Evolutionary conservation across 2,888 invertebrate genomes (phyloP), one percentile per base, ranked within the genome.

Genomic region (Agonum fuliginosum): DNA sequence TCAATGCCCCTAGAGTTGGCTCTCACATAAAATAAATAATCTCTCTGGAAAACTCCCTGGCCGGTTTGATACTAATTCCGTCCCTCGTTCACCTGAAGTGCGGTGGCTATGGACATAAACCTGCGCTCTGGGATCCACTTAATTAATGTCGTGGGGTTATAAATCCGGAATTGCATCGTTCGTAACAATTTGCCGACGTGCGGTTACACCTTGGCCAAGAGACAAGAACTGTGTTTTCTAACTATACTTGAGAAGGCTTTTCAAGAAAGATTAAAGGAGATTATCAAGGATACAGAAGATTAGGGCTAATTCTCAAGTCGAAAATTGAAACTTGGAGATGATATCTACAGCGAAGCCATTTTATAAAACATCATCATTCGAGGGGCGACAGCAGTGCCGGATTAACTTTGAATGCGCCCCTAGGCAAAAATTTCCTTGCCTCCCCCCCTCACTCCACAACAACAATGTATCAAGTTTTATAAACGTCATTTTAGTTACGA

Each of bases 1-100:
- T 54, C 54, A 54, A 22, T 51, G 20, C 24, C 10, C 37, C 8
- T n/a, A 51, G 22, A n/a, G 54, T 54, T 27, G n/a, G n/a, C n/a
- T n/a, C n/a, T n/a, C n/a, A n/a, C n/a, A n/a, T n/a, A n/a, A 51
- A 22, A 51, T 54, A 24, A 54, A 54, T 54, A 54, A 54, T 54
- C 37, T n/a, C n/a, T 37, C 12, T 37, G 12, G 37, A 37, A 37
- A 37, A n/a, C 24, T 54, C 24, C 54, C 54, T 8, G 10, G 24
- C n/a, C 54, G 8, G 20, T 24, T 54, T 54, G 54, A 24, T 4
- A 12, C 54, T 54, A 22, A 27, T 24, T 54, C 54, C 54, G n/a
- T 10, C 3, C 54, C 12, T 54, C 48, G 48, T 48, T 48, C 48
- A 19, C 37, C 37, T 37, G 37, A 12, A 37, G n/a, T 3, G 37